Base-by-base conservation (phyloP, 2,888 invertebrate genomes). In the Deilephila elpenor region DNA sequence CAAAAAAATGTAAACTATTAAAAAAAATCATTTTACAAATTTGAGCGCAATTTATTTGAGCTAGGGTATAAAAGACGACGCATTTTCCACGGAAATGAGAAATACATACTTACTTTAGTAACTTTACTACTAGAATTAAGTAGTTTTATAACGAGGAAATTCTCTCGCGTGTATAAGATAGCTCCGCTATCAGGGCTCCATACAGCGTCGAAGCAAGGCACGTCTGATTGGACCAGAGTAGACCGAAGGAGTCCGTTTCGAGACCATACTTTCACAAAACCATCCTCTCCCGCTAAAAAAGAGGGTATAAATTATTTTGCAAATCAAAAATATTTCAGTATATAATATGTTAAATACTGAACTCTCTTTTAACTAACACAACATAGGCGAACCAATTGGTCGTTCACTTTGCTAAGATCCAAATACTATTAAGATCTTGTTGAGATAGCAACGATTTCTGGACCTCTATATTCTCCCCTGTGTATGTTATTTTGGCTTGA, bases 201-300 rank as follows among this genome's bases (percentile, higher is more conserved):
- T 60, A 97, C 96, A 4, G 98, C 97, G 73, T 96, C 96, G 83
- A 98, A 97, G 74, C 99, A 97, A 0, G 99, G 97, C 72, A 96
- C 95, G 83, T 97, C 97, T 74, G 97, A 97, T 78, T 96, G 96
- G 79, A 98, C 97, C 64, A 98, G 96, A 1, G 99, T 96, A 0
- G 99, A 98, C 2, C 99, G 96, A 19, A 99, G 95, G 95, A 98
- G 97, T 19, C 99, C 99, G 84, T 98, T 98, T 67, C 99, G 95
- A 0, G 99, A 99, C 99, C 99, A 99, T 75, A 99, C 97, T 93
- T 99, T 99, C 3, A 99, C 96, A 74, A 96, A 96, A 2, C 99
- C 99, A 93, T 99, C 99, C 95, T 99, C 99, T 0, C 99, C 99
- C 77, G 97, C 99, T 97, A 89, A 20, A 84, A 83, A 74, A 0